These are phyloP conservation scores for Ciconia boyciana DNA, from an alignment of 2,113 vertebrate species.

Conservation along the genomic window DNA sequence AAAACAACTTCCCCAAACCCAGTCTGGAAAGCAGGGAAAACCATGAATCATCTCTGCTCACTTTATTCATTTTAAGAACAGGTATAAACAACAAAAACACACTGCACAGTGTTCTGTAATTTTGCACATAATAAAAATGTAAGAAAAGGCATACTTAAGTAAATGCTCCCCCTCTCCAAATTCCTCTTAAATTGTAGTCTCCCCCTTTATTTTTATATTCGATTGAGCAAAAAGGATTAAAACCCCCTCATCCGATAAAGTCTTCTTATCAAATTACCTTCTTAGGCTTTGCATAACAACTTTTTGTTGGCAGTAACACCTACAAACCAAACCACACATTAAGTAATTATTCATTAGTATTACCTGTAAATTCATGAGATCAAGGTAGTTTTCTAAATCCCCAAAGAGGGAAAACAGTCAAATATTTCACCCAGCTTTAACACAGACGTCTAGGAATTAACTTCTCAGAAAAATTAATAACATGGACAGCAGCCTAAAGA, in stretches of 20 bases:
- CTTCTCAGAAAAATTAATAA: conserved; percentile 10
- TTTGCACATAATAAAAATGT: background rate
- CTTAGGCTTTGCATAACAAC: conserved; percentile 59
- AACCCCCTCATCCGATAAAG: background rate
- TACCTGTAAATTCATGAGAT: conserved; percentile 49
- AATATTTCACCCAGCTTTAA: conserved; percentile 37
- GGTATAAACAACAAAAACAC: background rate
- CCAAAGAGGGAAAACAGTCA: conserved; percentile 21
- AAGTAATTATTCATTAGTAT: conserved; percentile 43
- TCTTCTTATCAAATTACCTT: conserved; percentile 44
- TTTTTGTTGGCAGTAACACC: conserved; percentile 55
- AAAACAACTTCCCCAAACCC: conserved; percentile 2
- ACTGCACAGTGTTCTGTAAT: background rate
- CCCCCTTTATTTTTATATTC: conserved; percentile 3
- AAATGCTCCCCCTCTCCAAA: background rate
- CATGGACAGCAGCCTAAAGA: background rate
- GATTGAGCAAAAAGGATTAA: conserved; percentile 28
- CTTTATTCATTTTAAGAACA: background rate
- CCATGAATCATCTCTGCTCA: background rate
- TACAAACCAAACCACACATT: conserved; percentile 63
- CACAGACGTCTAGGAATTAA: conserved; percentile 15
- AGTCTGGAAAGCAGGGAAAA: background rate
- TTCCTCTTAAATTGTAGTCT: background rate
- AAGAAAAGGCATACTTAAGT: conserved; percentile 29
- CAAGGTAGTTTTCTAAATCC: conserved; percentile 44